Evolutionary conservation across 35 echinoderm and acorn worm genomes (phyloP).

Genomic region (Patiria miniata): DNA sequence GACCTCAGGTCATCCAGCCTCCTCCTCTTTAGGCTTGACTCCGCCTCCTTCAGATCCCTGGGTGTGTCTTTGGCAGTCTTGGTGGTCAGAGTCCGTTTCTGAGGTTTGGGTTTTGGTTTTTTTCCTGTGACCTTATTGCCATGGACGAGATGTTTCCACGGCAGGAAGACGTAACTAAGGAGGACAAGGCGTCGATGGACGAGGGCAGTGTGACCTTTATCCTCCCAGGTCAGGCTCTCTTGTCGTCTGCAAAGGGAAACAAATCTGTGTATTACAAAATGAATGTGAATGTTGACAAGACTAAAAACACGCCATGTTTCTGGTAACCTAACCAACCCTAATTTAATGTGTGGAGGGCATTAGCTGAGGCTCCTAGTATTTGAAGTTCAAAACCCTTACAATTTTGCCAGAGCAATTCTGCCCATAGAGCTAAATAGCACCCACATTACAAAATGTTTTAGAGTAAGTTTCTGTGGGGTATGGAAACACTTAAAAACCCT

Average conservation of each 20-base stretch:
- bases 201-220: conserved; percentile 89
- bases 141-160: conserved; percentile 76
- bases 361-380: no score
- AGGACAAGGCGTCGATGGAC: conserved; percentile 80
- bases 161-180: conserved; percentile 71
- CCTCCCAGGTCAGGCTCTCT: conserved; percentile 75
- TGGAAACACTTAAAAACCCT: no score
- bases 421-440: no score
- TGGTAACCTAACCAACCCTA: not conserved
- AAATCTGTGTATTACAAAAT: no score
- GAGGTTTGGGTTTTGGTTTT: conserved; percentile 36
- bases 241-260: conserved; percentile 47
- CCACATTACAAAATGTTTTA: no score
- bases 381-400: no score
- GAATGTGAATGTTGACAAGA: not conserved
- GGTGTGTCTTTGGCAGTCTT: conserved; percentile 16
- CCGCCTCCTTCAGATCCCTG: not conserved
- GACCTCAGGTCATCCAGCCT: not conserved
- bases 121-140: conserved; percentile 55
- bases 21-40: not conserved
- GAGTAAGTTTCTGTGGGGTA: no score
- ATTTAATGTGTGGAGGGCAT: no score
- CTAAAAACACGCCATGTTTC: not conserved
- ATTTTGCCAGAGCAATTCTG: no score
- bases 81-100: not conserved